Percentiles rank a stretch among this genome's conserved stretches.
phyloP scores from a whole-genome alignment of 2,888 invertebrate genomes.

The Diplolepis rosae region DNA sequence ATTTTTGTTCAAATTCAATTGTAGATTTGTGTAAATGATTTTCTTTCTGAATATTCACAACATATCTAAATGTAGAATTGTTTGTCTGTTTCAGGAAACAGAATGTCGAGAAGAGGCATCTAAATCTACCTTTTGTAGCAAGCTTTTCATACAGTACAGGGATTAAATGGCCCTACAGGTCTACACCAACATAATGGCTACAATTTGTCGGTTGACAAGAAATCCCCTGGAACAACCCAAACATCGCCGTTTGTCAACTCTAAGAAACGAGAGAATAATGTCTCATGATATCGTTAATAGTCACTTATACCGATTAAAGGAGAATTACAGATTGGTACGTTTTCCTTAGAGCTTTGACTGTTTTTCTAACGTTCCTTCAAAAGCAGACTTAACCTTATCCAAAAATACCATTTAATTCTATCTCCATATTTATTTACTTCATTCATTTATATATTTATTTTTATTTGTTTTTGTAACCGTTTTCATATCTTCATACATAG shows the following conservation, averaged over 20 bases:
- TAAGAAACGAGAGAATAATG: constrained; percentile 8
- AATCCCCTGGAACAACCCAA: background rate
- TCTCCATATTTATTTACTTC: background rate
- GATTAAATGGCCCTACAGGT: background rate
- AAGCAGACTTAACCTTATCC: background rate
- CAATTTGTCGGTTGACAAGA: constrained; percentile 18
- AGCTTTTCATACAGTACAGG: background rate
- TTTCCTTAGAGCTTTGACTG: constrained; percentile 21
- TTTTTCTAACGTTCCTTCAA: background rate
- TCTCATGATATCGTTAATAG: constrained; percentile 25
- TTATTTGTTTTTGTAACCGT: background rate
- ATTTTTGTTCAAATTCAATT: too few relatives aligned
- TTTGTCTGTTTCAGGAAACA: background rate
- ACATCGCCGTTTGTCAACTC: constrained; percentile 7
- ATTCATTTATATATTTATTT: too few relatives aligned
- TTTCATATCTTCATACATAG: background rate
- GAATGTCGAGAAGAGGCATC: background rate
- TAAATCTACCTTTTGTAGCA: background rate
- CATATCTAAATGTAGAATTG: too few relatives aligned
- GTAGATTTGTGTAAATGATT: too few relatives aligned
- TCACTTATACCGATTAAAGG: constrained; percentile 18
- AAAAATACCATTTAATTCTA: background rate
- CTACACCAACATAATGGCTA: constrained; percentile 6
- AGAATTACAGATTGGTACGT: constrained; percentile 1
- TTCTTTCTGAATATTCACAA: too few relatives aligned